A percentile compares a stretch with the other conserved stretches of the same genome.
phyloP scores from a whole-genome alignment of 2,888 invertebrate species.

The Maniola hyperantus region DNA sequence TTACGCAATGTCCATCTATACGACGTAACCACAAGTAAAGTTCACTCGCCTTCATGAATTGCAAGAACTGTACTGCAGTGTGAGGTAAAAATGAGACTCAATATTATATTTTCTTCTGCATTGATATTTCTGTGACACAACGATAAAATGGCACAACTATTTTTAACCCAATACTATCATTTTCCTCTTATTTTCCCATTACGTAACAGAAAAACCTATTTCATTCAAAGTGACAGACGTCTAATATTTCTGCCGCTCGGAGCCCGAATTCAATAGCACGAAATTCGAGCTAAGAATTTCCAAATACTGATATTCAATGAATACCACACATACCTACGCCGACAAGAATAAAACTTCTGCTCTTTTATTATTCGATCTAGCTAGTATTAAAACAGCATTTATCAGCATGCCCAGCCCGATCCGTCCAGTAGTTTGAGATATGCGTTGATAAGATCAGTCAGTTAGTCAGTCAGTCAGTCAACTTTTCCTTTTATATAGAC shows the following conservation, averaged over 20 bases:
- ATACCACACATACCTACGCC: neutral
- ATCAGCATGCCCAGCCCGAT: no score
- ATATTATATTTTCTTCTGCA: neutral
- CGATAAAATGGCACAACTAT: neutral
- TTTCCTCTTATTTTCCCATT: slow-evolving; percentile 20
- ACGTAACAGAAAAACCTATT: slow-evolving; percentile 25
- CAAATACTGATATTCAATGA: slow-evolving; percentile 24
- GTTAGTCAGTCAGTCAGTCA: no score
- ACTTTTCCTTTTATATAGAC: no score
- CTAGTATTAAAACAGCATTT: no score
- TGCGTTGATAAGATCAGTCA: no score
- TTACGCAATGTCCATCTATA: no score
- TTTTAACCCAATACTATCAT: slow-evolving; percentile 10
- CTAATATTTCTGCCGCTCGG: slow-evolving; percentile 29
- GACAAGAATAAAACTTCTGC: slow-evolving; percentile 9
- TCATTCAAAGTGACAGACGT: slow-evolving; percentile 31
- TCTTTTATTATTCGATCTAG: slow-evolving; percentile 1
- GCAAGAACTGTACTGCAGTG: no score
- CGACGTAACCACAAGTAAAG: no score
- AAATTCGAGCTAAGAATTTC: slow-evolving; percentile 23
- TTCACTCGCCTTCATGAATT: no score
- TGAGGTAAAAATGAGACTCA: no score
- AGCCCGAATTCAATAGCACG: slow-evolving; percentile 27
- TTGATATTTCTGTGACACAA: neutral
- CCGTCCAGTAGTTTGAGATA: no score